Base-by-base conservation (phyloP, 2,797 vertebrate genomes). In the Sorex maritimensis region DNA sequence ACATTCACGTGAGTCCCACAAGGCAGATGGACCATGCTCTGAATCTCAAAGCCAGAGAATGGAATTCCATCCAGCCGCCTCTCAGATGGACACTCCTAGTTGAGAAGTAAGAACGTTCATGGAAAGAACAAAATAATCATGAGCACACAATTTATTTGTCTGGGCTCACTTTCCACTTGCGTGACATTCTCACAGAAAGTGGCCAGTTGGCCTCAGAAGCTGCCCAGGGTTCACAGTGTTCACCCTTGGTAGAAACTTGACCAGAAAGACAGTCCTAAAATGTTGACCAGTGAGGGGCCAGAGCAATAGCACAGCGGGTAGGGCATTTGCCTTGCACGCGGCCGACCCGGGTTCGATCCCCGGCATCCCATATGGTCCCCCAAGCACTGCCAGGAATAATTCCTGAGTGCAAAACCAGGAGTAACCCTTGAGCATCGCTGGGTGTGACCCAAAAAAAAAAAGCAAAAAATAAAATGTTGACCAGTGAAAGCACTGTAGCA, bases 161-260 rank as follows among this genome's bases (percentile, higher is more conserved):
- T 0, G 44, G 77, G 24, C 23, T 92, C 73, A 90, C 67, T 41
- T 85, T 75, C 86, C 34, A n/a, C 28, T 30, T 30, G 13, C 34
- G 12, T 63, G 74, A 93, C 91, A 49, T 28, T 65, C 3, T 74
- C 73, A 17, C 11, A 84, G 82, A 90, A 44, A 21, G n/a, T 79
- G 28, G 24, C 38, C 63, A 65, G 2, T 8, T 41, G 65, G 68
- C 15, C 34, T 92, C 46, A 80, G 46, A 74, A 94, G 52, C 69
- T 83, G 21, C 68, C 81, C 28, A 65, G 67, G 49, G 30, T 44
- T 80, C 61, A 67, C 24, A 41, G 12, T 79, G 52, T 65, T 72
- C 34, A 71, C 23, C 44, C 34, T 85, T 4, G 24, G 19, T 82
- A 55, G 61, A 28, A 15, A 75, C n/a, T 38, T 86, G 11, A 69